Evolutionary conservation across 2,797 vertebrate species (phyloP).

Genomic region (Crenichthys baileyi): DNA sequence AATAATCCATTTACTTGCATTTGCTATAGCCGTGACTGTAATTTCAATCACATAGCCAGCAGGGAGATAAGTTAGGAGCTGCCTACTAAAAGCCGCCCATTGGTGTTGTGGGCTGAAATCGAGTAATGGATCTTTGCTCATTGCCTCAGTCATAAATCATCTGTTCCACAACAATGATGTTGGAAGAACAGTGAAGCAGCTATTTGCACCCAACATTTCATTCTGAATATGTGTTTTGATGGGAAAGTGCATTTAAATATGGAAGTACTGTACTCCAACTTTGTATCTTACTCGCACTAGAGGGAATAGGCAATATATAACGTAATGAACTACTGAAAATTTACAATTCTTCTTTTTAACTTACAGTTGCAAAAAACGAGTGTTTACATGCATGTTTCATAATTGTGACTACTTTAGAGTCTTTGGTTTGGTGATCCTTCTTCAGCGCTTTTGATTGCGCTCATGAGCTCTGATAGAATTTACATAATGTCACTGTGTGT

Average conservation of each 20-base stretch:
- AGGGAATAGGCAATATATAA: not conserved
- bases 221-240: constrained; percentile 8
- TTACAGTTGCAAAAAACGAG: not conserved
- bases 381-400: constrained; percentile 10
- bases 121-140: constrained; percentile 49
- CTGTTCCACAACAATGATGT: constrained; percentile 33
- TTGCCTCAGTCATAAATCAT: constrained; percentile 50
- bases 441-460: constrained; percentile 20
- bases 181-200: constrained; percentile 29
- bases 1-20: constrained; percentile 76
- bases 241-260: not conserved
- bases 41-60: constrained; percentile 68
- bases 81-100: constrained; percentile 55
- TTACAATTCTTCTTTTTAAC: constrained; percentile 1
- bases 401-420: constrained; percentile 16
- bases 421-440: constrained; percentile 2
- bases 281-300: not conserved
- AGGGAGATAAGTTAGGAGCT: constrained; percentile 57
- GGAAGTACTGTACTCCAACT: not conserved
- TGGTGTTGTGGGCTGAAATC: constrained; percentile 56
- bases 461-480: constrained; percentile 27
- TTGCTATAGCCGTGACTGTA: constrained; percentile 63
- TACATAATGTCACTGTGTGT: constrained; percentile 29
- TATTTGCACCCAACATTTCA: constrained; percentile 1
- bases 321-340: not conserved